phyloP scores from a whole-genome alignment of 2,797 vertebrate genomes.

The Siniperca undulata region DNA sequence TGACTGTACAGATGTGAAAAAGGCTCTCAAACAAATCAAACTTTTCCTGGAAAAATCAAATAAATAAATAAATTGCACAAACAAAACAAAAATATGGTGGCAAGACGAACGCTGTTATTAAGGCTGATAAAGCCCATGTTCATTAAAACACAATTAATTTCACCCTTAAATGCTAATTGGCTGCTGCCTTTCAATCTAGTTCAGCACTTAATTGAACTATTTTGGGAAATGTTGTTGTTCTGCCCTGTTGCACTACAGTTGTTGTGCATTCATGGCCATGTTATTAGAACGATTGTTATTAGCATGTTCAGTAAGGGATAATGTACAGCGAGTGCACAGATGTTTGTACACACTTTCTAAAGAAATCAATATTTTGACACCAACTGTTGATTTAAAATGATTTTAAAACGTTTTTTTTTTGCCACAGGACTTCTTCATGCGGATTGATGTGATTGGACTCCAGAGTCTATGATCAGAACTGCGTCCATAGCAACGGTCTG shows the following conservation, averaged over 20 bases:
- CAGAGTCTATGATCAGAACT: too few species aligned
- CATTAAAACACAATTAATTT: background rate
- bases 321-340: too few species aligned
- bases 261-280: background rate
- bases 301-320: background rate
- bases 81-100: background rate
- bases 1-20: background rate
- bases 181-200: background rate
- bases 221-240: background rate
- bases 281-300: background rate
- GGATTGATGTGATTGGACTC: too few species aligned
- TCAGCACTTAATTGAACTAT: background rate
- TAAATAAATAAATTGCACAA: background rate
- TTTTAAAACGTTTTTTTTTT: too few species aligned
- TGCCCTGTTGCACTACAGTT: background rate
- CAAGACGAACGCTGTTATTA: background rate
- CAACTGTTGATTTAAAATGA: too few species aligned
- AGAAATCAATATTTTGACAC: too few species aligned
- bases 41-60: background rate
- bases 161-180: background rate
- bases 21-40: background rate
- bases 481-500: too few species aligned
- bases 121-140: background rate
- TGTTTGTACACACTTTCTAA: too few species aligned
- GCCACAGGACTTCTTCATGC: too few species aligned